Conservation (phyloP, 37 sponge, comb jelly and placozoan species). For the Petrosia ficiformis region DNA sequence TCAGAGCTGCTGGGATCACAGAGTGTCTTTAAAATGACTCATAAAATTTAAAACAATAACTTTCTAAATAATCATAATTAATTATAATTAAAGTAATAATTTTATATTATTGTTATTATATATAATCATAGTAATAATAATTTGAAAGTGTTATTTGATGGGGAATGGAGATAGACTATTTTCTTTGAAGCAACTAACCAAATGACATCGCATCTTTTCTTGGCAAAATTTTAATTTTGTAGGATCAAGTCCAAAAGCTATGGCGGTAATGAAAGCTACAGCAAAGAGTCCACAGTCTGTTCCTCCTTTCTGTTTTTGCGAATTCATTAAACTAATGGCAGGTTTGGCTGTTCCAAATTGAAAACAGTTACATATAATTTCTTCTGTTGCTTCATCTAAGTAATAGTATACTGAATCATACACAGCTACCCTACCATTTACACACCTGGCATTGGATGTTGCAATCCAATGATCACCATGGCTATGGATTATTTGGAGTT, state of each 20-base stretch:
- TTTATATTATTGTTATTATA: no score
- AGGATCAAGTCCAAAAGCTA: conserved; percentile 7
- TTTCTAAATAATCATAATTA: no score
- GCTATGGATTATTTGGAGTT: conserved; percentile 28
- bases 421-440: conserved; percentile 13
- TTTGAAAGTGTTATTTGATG: background rate
- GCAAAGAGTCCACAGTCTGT: conserved; percentile 26
- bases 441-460: conserved; percentile 12
- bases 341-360: background rate
- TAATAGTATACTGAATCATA: conserved; percentile 39
- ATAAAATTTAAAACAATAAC: no score
- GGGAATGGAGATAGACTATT: conserved; percentile 7
- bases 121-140: no score
- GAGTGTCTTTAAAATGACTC: no score
- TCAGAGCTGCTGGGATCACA: background rate
- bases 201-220: conserved; percentile 6
- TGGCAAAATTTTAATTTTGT: conserved; percentile 5
- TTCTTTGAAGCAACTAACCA: background rate
- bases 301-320: conserved; percentile 29
- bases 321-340: background rate
- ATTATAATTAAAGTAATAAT: no score
- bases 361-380: background rate
- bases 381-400: conserved; percentile 16
- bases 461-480: conserved; percentile 38
- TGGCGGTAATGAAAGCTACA: conserved; percentile 6